Conservation (phyloP, 2,797 vertebrate genomes). For the Euthynnus affinis region DNA sequence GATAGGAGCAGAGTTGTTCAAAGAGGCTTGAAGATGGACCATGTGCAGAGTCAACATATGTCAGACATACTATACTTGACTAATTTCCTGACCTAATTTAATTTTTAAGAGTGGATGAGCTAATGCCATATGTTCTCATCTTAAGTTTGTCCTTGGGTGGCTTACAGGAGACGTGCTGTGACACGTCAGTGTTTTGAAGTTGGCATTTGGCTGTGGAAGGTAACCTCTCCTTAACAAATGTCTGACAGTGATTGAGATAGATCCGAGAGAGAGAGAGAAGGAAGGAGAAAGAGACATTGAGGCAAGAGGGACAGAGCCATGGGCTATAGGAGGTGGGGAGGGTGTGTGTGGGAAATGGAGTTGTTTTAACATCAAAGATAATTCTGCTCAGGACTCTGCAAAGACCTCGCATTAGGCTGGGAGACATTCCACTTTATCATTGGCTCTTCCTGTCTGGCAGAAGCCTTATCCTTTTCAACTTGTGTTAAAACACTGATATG, state of each 20-base stretch:
- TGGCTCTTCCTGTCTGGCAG: constrained; percentile 69
- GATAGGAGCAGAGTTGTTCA: neutral
- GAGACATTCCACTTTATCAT: constrained; percentile 57
- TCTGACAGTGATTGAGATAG: constrained; percentile 78
- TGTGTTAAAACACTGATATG: constrained; percentile 41
- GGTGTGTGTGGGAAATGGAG: constrained; percentile 69
- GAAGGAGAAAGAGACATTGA: constrained; percentile 31
- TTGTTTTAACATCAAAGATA: constrained; percentile 76
- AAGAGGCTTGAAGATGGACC: neutral
- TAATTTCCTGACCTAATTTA: constrained; percentile 18
- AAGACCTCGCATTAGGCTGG: constrained; percentile 43
- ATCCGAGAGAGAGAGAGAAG: constrained; percentile 56
- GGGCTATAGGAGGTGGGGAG: constrained; percentile 40
- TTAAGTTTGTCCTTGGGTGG: constrained; percentile 56
- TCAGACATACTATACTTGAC: constrained; percentile 6
- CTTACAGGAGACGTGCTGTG: constrained; percentile 50
- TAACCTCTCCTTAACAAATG: constrained; percentile 63
- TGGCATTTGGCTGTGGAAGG: constrained; percentile 53
- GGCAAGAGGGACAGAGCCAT: constrained; percentile 46
- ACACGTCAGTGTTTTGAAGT: constrained; percentile 75
- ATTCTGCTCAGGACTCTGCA: constrained; percentile 40
- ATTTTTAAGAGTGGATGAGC: constrained; percentile 31
- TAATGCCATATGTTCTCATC: constrained; percentile 50
- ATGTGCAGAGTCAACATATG: constrained; percentile 3
- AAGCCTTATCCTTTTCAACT: constrained; percentile 43